Base-by-base conservation (phyloP, 2,888 invertebrate species). In the Dryococelus australis region DNA sequence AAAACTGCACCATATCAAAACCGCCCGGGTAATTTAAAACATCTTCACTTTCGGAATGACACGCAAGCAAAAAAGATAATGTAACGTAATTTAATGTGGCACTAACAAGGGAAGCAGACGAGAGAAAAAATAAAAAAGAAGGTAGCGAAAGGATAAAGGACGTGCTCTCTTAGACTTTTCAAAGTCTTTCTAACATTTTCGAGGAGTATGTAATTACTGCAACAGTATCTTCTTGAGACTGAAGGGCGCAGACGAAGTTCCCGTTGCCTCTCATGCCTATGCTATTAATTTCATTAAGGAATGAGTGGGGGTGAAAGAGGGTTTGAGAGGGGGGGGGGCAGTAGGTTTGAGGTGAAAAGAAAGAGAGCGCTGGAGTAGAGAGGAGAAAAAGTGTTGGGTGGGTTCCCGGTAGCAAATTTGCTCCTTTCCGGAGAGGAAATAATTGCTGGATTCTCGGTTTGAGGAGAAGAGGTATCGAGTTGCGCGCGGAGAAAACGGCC, bases 281-380 rank as follows among this genome's bases (percentile, higher is more conserved):
- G 83, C 83, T 83, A 83, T 83, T 83, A 83, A 83, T 83, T 83
- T 83, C 83, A 83, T 83, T 83, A 83, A 83, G 65, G 65, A 6
- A 4, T 13, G 47, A 13, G 47, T 47, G 47, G 12, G n/a, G 16
- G n/a, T 65, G 24, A 20, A 65, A n/a, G 0, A 51, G 51, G 20
- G 20, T n/a, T n/a, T n/a, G n/a, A n/a, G 20, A 8, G 8, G 8
- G 51, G 20, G 51, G 51, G 65, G 65, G 8, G 8, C 47, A 1
- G 47, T 47, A 47, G 47, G 65, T 65, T 65, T 65, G 65, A 24
- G 83, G 43, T 83, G 35, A 28, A 28, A 28, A 83, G 43, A 28
- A 80, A 35, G 83, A 4, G 35, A 83, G 27, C 8, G 43, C 28
- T 2, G 13, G 26, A 8, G 83, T 8, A 83, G 26, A 83, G n/a